phyloP scores from a whole-genome alignment of 2,113 vertebrate genomes.

The Dascyllus trimaculatus region DNA sequence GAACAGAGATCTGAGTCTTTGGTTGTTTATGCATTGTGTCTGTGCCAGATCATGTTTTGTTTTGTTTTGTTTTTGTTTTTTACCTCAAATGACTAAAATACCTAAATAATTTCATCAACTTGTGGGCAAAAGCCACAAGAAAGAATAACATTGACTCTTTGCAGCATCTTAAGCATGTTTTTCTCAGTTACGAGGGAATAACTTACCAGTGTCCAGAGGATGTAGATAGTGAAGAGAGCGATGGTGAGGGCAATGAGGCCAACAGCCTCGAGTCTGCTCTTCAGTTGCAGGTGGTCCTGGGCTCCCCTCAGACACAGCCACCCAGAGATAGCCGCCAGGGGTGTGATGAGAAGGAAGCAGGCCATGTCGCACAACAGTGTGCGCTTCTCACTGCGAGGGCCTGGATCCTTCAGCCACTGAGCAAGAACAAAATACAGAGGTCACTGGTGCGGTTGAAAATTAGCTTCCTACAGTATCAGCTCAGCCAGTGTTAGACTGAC shows the following conservation, averaged over 20 bases:
- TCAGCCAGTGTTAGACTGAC: neutral
- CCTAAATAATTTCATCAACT: neutral
- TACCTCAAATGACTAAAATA: neutral
- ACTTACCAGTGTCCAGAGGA: conserved; percentile 97
- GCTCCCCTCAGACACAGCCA: conserved; percentile 97
- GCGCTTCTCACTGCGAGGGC: conserved; percentile 95
- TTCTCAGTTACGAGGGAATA: neutral
- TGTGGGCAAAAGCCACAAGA: conserved; percentile 10
- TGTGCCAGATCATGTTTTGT: neutral
- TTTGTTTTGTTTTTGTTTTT: too few relatives aligned
- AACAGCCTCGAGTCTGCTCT: conserved; percentile 95
- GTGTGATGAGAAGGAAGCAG: conserved; percentile 97
- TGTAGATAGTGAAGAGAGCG: conserved; percentile 97
- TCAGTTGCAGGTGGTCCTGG: conserved; percentile 96
- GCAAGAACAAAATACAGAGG: neutral
- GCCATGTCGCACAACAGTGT: conserved; percentile 97
- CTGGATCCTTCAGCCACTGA: conserved; percentile 96
- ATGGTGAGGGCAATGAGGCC: conserved; percentile 98
- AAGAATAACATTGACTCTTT: neutral
- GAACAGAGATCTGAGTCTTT: neutral
- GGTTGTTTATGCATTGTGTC: neutral
- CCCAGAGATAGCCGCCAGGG: conserved; percentile 94
- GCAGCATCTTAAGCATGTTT: neutral
- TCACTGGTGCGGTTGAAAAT: neutral
- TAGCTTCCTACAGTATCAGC: neutral